These are phyloP conservation scores for Manis pentadactyla DNA, from an alignment of 2,797 vertebrate genomes.

Conservation along the genomic window DNA sequence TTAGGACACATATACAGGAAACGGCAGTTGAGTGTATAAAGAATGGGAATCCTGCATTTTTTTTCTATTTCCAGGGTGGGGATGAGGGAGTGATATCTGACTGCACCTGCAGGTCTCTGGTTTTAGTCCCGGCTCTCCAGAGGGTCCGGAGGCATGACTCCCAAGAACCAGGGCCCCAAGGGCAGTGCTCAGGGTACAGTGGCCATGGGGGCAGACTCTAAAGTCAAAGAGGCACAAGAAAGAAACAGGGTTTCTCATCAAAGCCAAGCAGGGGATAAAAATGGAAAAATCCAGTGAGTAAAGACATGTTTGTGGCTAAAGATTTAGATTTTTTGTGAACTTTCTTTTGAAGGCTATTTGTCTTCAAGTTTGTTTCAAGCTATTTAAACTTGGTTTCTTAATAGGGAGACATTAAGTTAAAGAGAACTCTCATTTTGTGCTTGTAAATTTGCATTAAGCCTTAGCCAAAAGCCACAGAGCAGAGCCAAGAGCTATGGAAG, in stretches of 20 bases:
- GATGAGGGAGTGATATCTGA: background rate
- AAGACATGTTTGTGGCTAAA: background rate
- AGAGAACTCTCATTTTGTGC: slow-evolving; percentile 46
- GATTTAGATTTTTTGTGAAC: slow-evolving; percentile 11
- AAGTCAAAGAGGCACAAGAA: background rate
- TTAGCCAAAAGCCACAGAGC: background rate
- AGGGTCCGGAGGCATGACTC: background rate
- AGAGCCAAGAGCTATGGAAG: background rate
- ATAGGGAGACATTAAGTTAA: slow-evolving; percentile 12
- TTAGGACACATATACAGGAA: background rate
- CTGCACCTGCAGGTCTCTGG: background rate
- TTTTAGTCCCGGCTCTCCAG: background rate
- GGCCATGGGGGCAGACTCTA: too few species aligned
- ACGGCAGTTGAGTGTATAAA: too few species aligned
- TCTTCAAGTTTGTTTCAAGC: background rate
- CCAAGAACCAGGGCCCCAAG: background rate
- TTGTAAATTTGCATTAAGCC: background rate
- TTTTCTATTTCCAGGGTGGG: background rate
- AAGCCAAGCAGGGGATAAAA: background rate
- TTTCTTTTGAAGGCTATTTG: slow-evolving; percentile 33
- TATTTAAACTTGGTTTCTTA: slow-evolving; percentile 27
- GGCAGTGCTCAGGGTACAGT: background rate
- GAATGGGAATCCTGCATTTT: background rate
- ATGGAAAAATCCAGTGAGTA: background rate
- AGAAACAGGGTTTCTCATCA: background rate